These are phyloP conservation scores for Alca torda DNA, from an alignment of 2,797 vertebrate species.

Conservation along the genomic window DNA sequence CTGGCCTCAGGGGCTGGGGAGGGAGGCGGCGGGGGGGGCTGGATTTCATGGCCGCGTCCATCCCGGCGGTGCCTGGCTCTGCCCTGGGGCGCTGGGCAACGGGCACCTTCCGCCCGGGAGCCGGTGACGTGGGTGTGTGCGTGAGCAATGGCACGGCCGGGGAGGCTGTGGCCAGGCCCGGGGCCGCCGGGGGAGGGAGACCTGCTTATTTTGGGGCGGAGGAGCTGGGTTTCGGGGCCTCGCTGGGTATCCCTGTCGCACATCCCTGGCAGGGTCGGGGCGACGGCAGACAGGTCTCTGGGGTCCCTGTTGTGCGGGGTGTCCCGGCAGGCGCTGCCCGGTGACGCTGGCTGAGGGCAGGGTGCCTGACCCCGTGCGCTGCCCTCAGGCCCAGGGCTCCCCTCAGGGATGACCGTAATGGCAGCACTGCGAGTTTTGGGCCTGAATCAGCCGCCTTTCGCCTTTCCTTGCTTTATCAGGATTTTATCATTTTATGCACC, in stretches of 20 bases:
- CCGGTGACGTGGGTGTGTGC: not conserved
- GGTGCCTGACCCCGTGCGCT: fast-evolving
- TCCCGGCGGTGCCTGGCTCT: fast-evolving
- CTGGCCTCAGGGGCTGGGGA: not conserved
- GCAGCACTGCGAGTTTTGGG: fast-evolving
- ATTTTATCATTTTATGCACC: fast-evolving
- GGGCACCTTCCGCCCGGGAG: not conserved
- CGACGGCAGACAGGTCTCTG: fast-evolving
- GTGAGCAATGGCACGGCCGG: not conserved
- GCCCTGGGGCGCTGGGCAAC: not conserved
- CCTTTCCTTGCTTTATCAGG: not conserved
- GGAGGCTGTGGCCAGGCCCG: not conserved
- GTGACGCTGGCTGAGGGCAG: not conserved
- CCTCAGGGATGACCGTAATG: fast-evolving
- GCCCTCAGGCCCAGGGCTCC: not conserved
- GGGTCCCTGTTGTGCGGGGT: not conserved
- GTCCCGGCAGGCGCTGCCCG: not conserved
- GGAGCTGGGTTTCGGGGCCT: not conserved
- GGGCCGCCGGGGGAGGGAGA: fast-evolving
- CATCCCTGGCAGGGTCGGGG: not conserved
- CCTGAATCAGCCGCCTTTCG: fast-evolving
- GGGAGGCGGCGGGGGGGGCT: not conserved
- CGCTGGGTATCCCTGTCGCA: not conserved
- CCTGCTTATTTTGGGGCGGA: not conserved
- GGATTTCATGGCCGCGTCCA: not conserved